Conservation (phyloP, 2,888 invertebrate species). For the Lepidonotus clava region DNA sequence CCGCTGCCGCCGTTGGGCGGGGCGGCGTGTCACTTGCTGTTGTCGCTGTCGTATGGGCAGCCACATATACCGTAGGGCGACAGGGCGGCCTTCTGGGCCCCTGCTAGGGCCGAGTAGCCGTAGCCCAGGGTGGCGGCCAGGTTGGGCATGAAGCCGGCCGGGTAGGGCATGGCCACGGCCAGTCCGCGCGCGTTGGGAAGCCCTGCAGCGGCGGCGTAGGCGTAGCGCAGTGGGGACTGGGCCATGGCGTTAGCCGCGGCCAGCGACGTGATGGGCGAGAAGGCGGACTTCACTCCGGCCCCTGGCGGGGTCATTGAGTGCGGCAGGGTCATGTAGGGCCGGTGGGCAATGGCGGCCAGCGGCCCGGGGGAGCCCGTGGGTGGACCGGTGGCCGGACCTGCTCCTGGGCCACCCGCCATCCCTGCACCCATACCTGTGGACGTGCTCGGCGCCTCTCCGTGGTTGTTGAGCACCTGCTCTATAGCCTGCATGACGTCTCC, state of each 20-base stretch:
- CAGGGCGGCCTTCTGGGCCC: slow-evolving; percentile 58
- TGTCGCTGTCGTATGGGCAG: slow-evolving; percentile 46
- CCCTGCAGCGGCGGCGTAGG: slow-evolving; percentile 60
- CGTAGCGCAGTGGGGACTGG: slow-evolving; percentile 54
- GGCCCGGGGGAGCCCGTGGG: slow-evolving; percentile 52
- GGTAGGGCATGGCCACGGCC: slow-evolving; percentile 74
- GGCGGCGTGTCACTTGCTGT: slow-evolving; percentile 47
- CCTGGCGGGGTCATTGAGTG: slow-evolving; percentile 53
- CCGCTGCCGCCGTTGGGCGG: background rate
- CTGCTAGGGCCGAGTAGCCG: slow-evolving; percentile 67
- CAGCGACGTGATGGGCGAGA: slow-evolving; percentile 72
- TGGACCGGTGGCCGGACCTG: slow-evolving; percentile 34
- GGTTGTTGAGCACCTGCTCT: slow-evolving; percentile 87
- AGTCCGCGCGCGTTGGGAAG: slow-evolving; percentile 68
- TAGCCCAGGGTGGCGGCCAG: slow-evolving; percentile 68
- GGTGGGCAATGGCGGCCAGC: slow-evolving; percentile 49
- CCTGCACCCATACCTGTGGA: slow-evolving; percentile 60
- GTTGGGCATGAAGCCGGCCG: slow-evolving; percentile 71
- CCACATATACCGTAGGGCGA: slow-evolving; percentile 48
- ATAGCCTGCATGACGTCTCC: slow-evolving; percentile 96
- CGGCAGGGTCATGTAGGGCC: slow-evolving; percentile 55
- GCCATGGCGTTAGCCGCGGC: slow-evolving; percentile 44
- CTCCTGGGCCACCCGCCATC: background rate
- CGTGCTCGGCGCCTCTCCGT: slow-evolving; percentile 63
- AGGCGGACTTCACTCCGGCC: slow-evolving; percentile 75